These are phyloP conservation scores for Spilogale gracilis DNA, from an alignment of 2,113 vertebrate genomes.

Conservation along the genomic window DNA sequence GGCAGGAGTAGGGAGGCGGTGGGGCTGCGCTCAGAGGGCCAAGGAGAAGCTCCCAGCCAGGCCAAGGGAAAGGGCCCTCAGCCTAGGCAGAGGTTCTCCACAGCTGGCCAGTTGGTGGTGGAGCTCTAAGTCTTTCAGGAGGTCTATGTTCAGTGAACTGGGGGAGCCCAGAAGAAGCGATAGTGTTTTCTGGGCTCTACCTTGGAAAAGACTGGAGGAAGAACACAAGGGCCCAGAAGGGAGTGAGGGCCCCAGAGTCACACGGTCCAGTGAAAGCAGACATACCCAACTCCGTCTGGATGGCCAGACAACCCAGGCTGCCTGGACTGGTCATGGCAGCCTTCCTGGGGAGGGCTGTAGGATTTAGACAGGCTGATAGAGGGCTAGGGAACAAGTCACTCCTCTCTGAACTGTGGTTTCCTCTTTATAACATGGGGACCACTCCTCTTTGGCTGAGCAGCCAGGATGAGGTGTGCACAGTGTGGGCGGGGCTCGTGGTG, in stretches of 20 bases:
- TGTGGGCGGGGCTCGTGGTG: rapidly evolving
- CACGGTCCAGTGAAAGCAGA: background rate
- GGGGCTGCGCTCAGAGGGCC: background rate
- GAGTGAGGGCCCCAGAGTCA: background rate
- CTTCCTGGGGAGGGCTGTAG: background rate
- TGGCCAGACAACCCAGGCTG: background rate
- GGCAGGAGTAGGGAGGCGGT: background rate
- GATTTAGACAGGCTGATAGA: background rate
- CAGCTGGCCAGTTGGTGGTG: background rate
- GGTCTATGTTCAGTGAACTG: background rate
- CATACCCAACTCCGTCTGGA: background rate
- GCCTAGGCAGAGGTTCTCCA: background rate
- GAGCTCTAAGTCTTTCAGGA: background rate
- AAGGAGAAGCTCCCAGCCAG: background rate
- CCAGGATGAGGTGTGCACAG: background rate
- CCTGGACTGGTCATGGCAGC: background rate
- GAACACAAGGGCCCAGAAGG: too few species aligned
- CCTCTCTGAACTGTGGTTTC: background rate
- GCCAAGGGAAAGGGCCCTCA: background rate
- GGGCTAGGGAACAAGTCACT: background rate
- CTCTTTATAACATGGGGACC: background rate
- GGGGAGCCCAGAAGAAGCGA: background rate
- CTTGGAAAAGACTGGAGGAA: background rate
- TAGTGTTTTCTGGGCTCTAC: background rate
- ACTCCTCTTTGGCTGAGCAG: background rate